Percentiles rank a stretch among this genome's conserved stretches.
Evolutionary conservation across 1,140 invertebrate species (phyloP).

Genomic region (Drosophila bipectinata): DNA sequence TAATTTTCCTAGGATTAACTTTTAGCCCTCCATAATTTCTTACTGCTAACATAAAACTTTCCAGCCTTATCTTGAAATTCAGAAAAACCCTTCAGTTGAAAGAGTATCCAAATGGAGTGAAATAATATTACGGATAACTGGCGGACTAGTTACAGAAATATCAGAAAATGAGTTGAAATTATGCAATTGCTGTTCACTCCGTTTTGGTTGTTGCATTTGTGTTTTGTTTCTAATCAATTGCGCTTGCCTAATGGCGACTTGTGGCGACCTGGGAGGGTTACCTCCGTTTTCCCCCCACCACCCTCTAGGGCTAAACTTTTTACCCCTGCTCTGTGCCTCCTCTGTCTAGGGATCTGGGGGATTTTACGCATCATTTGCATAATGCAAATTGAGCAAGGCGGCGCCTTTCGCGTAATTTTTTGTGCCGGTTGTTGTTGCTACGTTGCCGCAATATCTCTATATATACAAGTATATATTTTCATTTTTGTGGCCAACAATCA

Average conservation of each 20-base stretch:
- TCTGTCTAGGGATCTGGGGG: conserved; percentile 3
- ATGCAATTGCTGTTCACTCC: not conserved
- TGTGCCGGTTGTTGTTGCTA: not conserved
- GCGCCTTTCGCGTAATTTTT: conserved; percentile 26
- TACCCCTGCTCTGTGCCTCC: not conserved
- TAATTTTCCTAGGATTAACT: too few species aligned
- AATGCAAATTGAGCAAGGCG: conserved; percentile 40
- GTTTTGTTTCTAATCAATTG: conserved; percentile 6
- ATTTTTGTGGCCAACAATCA: conserved; percentile 16
- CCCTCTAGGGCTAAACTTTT: not conserved
- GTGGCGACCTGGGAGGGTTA: not conserved
- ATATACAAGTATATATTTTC: not conserved
- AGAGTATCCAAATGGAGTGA: not conserved
- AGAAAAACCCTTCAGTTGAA: not conserved
- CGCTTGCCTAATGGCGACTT: conserved; percentile 3
- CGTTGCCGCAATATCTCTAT: not conserved
- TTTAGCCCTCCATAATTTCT: too few species aligned
- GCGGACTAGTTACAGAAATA: conserved; percentile 2
- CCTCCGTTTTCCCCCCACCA: not conserved
- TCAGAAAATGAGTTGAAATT: conserved; percentile 5
- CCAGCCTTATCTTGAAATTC: too few species aligned
- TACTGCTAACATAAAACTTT: too few species aligned
- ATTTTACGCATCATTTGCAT: conserved; percentile 45
- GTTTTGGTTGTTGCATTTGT: conserved; percentile 5
- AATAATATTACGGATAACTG: conserved; percentile 1